A percentile compares a stretch with the other conserved stretches of the same genome.
These are phyloP conservation scores for Electrona antarctica DNA, from an alignment of 2,113 vertebrate species.

Conservation along the genomic window DNA sequence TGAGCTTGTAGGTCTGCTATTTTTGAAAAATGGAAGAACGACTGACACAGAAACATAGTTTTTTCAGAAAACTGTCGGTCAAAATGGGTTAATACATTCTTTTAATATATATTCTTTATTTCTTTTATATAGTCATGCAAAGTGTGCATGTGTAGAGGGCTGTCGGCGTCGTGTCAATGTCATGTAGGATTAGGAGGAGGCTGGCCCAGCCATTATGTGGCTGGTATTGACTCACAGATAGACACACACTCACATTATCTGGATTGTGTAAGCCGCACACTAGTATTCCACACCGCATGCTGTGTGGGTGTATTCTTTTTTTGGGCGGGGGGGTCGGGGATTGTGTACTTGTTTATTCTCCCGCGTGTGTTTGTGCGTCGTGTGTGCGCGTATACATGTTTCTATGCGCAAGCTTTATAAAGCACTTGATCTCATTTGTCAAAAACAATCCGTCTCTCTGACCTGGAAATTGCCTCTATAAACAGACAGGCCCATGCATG, in stretches of 20 bases:
- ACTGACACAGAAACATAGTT: too few species aligned
- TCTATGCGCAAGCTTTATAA: too few species aligned
- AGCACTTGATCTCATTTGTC: slow-evolving; percentile 44
- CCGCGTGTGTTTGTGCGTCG: slow-evolving; percentile 1
- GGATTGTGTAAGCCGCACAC: slow-evolving; percentile 61
- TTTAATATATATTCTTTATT: too few species aligned
- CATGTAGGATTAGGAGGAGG: slow-evolving; percentile 61
- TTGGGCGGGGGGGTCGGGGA: not conserved
- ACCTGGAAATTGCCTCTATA: slow-evolving; percentile 58
- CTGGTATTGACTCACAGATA: slow-evolving; percentile 72
- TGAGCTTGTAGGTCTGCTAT: too few species aligned
- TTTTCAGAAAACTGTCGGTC: too few species aligned
- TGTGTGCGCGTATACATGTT: not conserved
- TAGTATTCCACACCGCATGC: slow-evolving; percentile 61
- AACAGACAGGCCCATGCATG: slow-evolving; percentile 30
- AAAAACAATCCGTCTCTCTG: slow-evolving; percentile 35
- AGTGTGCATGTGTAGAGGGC: not conserved
- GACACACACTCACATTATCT: slow-evolving; percentile 58
- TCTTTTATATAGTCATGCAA: too few species aligned
- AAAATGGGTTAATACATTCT: too few species aligned
- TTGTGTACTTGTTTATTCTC: slow-evolving; percentile 11
- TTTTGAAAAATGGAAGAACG: too few species aligned
- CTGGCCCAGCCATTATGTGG: slow-evolving; percentile 22
- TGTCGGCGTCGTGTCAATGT: slow-evolving; percentile 43
- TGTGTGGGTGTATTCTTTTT: slow-evolving; percentile 12